Conservation (phyloP, 1,140 invertebrate species). For the Batillaria attramentaria region DNA sequence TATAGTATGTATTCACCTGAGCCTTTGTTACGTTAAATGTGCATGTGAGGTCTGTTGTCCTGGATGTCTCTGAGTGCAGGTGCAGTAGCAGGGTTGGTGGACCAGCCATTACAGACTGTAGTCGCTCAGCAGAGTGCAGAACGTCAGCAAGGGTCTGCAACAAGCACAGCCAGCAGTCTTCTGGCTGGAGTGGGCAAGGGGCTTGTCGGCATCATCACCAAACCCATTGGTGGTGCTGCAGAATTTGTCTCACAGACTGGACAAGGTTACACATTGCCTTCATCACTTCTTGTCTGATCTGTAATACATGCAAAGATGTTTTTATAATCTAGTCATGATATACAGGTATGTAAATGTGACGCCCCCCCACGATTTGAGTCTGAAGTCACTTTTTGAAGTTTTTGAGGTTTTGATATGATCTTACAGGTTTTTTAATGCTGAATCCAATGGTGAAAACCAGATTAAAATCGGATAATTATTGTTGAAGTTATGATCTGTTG, state of each 20-base stretch:
- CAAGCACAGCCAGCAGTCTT: conserved; percentile 78
- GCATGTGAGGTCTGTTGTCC: not conserved
- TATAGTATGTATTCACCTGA: no score
- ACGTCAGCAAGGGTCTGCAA: conserved; percentile 38
- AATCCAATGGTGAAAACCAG: no score
- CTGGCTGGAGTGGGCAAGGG: conserved; percentile 89
- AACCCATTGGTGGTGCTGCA: conserved; percentile 93
- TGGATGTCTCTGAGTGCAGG: conserved; percentile 75
- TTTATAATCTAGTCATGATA: no score
- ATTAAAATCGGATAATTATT: no score
- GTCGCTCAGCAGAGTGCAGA: conserved; percentile 43
- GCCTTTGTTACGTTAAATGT: not conserved
- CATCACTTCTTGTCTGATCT: no score
- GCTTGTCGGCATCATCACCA: conserved; percentile 83
- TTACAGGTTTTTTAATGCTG: no score
- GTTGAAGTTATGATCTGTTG: no score
- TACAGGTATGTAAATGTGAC: no score
- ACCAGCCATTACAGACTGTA: conserved; percentile 89
- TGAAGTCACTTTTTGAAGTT: no score
- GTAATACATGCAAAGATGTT: no score
- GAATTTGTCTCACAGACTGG: conserved; percentile 93
- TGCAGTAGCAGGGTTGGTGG: conserved; percentile 91
- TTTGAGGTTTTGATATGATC: no score
- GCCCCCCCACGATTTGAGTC: no score
- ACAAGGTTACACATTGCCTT: conserved; percentile 75